These are phyloP conservation scores for Xiphophorus birchmanni DNA, from an alignment of 2,797 vertebrate genomes.

Conservation along the genomic window DNA sequence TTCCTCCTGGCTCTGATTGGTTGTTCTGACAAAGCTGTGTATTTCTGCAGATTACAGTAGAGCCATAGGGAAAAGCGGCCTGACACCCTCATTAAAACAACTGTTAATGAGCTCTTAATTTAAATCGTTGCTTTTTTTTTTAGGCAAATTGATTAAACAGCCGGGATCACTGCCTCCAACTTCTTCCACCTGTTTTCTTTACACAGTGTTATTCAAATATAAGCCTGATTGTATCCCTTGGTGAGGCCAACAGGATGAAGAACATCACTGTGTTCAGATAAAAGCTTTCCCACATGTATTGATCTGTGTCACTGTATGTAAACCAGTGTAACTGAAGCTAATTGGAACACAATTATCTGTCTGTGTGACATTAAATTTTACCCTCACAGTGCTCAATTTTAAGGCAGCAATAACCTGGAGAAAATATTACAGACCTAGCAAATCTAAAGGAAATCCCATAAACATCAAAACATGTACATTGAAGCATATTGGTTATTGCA, in stretches of 20 bases:
- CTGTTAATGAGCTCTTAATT: not conserved
- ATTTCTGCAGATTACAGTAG: too few species aligned
- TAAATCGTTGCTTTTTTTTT: not conserved
- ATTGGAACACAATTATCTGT: slow-evolving; percentile 23
- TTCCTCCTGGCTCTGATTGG: too few species aligned
- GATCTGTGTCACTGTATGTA: slow-evolving; percentile 31
- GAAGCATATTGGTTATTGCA: not conserved
- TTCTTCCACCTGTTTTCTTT: slow-evolving; percentile 15
- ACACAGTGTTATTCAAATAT: slow-evolving; percentile 25
- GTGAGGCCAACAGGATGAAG: slow-evolving; percentile 21
- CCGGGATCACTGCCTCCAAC: slow-evolving; percentile 34
- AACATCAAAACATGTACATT: not conserved
- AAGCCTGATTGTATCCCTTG: slow-evolving; percentile 38
- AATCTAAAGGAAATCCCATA: not conserved
- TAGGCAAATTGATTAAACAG: slow-evolving; percentile 43
- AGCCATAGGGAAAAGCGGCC: too few species aligned
- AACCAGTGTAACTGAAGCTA: slow-evolving; percentile 14
- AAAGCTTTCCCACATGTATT: slow-evolving; percentile 35
- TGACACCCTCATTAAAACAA: too few species aligned
- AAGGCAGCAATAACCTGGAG: slow-evolving; percentile 1
- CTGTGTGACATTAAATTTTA: not conserved
- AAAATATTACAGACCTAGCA: not conserved
- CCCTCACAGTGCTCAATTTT: not conserved
- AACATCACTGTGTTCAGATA: slow-evolving; percentile 24
- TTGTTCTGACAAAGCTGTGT: too few species aligned